Evolutionary conservation across 2,797 vertebrate species (phyloP), one percentile per base, ranked within the genome.

Genomic region (Acipenser ruthenus): DNA sequence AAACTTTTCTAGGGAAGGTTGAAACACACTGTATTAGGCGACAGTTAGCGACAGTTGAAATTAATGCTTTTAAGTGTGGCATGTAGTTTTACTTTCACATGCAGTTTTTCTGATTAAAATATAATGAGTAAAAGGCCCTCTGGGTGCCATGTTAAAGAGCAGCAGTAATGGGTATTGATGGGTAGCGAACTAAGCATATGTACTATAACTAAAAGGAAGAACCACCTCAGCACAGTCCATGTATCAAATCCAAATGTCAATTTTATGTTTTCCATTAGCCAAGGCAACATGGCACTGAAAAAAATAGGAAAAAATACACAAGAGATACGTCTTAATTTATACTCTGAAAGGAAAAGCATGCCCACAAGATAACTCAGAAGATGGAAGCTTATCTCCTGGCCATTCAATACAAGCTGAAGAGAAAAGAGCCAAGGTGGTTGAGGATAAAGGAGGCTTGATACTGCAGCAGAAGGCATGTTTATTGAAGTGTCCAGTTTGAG

Each of bases 261-360:
- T 3, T 37, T 69, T 75, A 75, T 77, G 72, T 75, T 74, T 79
- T 75, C 65, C 63, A 74, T 79, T 74, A 73, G 71, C 69, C 69
- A 69, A 61, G 69, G 71, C 72, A 79, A 73, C 72, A 70, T 70
- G 71, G 71, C 71, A 73, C 73, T 64, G 59, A 64, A 70, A 37
- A 37, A 37, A 37, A 3, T 18, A 18, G 15, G 18, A 65, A 51
- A 37, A 37, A 72, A 74, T 69, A 74, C 73, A 64, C 69, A 75
- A 74, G 65, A 55, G 23, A 68, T 60, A 65, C 68, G 67, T 61
- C 70, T 70, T 72, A 56, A 23, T 37, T 75, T 74, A 72, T 52
- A 65, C 62, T 64, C 49, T 55, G 9, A 59, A 9, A 59, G 55
- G 48, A 37, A 51, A 50, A 52, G 50, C 66, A 60, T 62, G 62